A percentile compares a stretch with the other conserved stretches of the same genome.
Evolutionary conservation across 2,797 vertebrate genomes (phyloP).

Genomic region (Rhinogobio ventralis): DNA sequence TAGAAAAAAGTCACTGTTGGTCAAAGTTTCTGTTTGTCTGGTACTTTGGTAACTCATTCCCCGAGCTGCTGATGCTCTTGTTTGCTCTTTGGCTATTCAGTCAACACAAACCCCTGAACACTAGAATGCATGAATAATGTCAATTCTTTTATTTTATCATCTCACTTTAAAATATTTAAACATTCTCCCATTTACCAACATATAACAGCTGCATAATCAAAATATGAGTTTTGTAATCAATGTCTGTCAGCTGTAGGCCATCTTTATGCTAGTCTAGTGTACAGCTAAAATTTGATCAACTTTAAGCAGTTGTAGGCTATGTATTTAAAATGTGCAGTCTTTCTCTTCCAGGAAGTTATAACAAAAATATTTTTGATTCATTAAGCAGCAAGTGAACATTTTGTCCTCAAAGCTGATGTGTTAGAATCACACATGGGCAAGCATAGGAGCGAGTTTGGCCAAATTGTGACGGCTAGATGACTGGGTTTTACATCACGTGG

Average conservation of each 20-base stretch:
- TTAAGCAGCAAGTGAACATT: too few relatives aligned
- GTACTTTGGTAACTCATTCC: background rate
- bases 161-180: constrained; percentile 4
- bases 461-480: too few relatives aligned
- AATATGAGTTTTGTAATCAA: background rate
- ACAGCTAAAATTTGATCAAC: background rate
- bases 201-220: background rate
- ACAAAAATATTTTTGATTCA: background rate
- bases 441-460: too few relatives aligned
- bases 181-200: background rate
- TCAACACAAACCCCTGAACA: constrained; percentile 51
- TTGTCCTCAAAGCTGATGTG: too few relatives aligned
- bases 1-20: constrained; percentile 38
- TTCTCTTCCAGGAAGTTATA: background rate
- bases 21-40: constrained; percentile 44
- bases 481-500: too few relatives aligned
- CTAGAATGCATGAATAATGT: constrained; percentile 46
- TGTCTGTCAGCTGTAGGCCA: background rate
- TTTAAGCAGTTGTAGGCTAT: background rate
- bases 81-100: constrained; percentile 18
- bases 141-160: constrained; percentile 9
- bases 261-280: background rate
- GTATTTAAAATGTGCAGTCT: background rate
- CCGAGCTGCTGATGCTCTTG: background rate
- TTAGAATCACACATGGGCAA: too few relatives aligned